phyloP scores from a whole-genome alignment of 2,113 vertebrate genomes.

The Rostratula benghalensis region DNA sequence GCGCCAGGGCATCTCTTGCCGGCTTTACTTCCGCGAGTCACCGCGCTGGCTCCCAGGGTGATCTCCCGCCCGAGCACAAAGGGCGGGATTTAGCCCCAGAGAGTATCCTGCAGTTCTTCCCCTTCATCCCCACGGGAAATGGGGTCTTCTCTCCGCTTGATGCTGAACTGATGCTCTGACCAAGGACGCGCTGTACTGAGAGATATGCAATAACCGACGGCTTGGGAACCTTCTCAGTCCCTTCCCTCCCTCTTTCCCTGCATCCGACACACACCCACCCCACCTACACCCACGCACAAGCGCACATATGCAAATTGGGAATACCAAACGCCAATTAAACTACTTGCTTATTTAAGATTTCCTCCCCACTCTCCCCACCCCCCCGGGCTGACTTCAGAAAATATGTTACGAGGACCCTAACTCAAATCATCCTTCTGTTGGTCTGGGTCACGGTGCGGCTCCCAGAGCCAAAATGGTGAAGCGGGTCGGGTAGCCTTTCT shows the following conservation, averaged over 20 bases:
- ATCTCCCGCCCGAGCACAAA: neutral
- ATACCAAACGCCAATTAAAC: slow-evolving; percentile 5
- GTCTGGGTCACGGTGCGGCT: neutral
- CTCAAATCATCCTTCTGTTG: neutral
- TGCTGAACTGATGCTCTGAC: neutral
- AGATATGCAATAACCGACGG: neutral
- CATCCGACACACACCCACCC: neutral
- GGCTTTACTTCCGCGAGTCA: neutral
- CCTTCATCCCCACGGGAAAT: neutral
- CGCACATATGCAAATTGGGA: neutral
- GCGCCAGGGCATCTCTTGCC: neutral
- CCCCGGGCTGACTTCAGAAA: neutral
- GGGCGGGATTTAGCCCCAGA: neutral
- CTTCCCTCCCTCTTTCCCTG: neutral
- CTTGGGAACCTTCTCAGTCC: neutral
- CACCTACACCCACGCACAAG: neutral
- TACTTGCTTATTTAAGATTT: neutral
- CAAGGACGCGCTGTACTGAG: neutral
- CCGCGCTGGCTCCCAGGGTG: neutral
- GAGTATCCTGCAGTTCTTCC: neutral
- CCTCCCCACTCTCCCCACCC: no score
- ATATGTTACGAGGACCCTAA: neutral
- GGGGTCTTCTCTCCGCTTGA: neutral
- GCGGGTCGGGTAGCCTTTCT: neutral
- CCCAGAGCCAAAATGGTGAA: neutral